These are phyloP conservation scores for Nymphalis c-album DNA, from an alignment of 2,888 invertebrate genomes.

Conservation along the genomic window DNA sequence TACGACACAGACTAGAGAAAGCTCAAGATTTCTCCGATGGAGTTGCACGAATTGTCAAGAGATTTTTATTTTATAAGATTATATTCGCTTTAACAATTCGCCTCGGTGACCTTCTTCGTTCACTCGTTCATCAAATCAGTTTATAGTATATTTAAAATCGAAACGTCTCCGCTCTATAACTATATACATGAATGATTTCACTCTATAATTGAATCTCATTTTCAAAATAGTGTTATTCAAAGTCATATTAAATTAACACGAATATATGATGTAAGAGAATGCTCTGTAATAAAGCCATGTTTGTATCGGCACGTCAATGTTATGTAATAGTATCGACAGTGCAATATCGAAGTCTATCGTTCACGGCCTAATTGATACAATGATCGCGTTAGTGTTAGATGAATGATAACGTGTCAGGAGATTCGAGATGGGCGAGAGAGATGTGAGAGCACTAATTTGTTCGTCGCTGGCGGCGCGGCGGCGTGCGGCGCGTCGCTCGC, in stretches of 20 bases:
- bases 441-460: constrained; percentile 59
- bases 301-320: constrained; percentile 16
- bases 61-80: constrained; percentile 69
- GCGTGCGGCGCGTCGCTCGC: constrained; percentile 27
- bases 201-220: constrained; percentile 37
- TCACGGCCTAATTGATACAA: constrained; percentile 51
- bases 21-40: background rate
- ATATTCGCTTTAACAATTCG: constrained; percentile 73
- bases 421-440: constrained; percentile 42
- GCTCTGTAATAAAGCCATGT: constrained; percentile 11
- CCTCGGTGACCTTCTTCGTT: constrained; percentile 55
- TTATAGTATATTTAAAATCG: constrained; percentile 56
- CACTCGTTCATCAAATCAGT: constrained; percentile 19
- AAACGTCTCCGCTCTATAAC: constrained; percentile 60
- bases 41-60: constrained; percentile 61
- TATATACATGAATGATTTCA: background rate
- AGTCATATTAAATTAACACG: background rate
- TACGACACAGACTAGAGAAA: background rate
- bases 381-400: constrained; percentile 46
- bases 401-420: constrained; percentile 48
- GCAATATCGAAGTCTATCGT: constrained; percentile 45
- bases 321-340: constrained; percentile 38
- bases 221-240: background rate
- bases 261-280: constrained; percentile 2
- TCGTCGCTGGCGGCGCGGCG: constrained; percentile 39